These are phyloP conservation scores for Echeneis naucrates DNA, from an alignment of 2,797 vertebrate species.

Conservation along the genomic window DNA sequence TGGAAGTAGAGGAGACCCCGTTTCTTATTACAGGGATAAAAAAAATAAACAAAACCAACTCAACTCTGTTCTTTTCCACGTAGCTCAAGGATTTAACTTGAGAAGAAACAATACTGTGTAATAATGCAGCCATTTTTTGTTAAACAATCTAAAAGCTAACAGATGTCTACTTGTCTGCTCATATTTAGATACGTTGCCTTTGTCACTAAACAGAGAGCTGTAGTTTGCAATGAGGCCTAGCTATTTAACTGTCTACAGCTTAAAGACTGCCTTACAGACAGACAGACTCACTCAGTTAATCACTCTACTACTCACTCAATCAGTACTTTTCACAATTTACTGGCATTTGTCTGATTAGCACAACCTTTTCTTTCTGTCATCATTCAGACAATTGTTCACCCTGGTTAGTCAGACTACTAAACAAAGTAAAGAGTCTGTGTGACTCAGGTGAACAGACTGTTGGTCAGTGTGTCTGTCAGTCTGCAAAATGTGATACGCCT, in stretches of 20 bases:
- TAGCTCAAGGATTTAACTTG: constrained; percentile 35
- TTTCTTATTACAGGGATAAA: constrained; percentile 61
- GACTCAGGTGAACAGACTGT: constrained; percentile 7
- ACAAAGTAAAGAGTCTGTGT: not conserved
- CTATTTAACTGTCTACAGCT: constrained; percentile 12
- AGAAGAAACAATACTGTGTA: constrained; percentile 25
- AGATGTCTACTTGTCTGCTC: constrained; percentile 31
- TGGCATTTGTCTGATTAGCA: not conserved
- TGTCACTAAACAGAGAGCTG: constrained; percentile 21
- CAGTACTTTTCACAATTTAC: not conserved
- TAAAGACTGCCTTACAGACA: not conserved
- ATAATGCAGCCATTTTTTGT: constrained; percentile 22
- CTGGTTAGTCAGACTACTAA: constrained; percentile 1
- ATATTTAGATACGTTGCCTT: constrained; percentile 7
- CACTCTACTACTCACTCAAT: too few relatives aligned
- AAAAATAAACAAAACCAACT: constrained; percentile 47
- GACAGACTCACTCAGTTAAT: not conserved
- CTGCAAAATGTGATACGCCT: not conserved
- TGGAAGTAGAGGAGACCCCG: constrained; percentile 51
- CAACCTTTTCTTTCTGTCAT: constrained; percentile 7
- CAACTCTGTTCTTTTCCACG: constrained; percentile 44
- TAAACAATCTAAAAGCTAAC: constrained; percentile 36
- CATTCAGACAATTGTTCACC: constrained; percentile 9
- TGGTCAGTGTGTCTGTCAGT: constrained; percentile 3
- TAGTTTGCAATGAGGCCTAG: constrained; percentile 18